phyloP scores from a whole-genome alignment of 2,113 vertebrate species.

The Festucalex cinctus region DNA sequence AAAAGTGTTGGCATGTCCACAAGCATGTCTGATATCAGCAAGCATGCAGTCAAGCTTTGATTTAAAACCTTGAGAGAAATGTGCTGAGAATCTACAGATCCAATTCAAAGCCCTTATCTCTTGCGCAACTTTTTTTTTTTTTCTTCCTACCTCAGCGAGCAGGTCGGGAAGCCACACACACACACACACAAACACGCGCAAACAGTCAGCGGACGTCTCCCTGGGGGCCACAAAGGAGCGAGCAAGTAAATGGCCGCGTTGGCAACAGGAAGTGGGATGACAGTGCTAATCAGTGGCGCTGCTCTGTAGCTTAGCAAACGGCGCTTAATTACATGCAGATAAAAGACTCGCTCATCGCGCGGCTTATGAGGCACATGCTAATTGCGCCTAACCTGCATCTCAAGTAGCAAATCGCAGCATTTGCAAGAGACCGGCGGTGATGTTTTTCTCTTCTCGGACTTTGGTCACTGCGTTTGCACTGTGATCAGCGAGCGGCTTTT shows the following conservation, averaged over 20 bases:
- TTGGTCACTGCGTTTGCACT: constrained; percentile 5
- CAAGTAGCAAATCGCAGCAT: constrained; percentile 46
- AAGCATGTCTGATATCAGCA: constrained; percentile 2
- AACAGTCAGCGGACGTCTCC: neutral
- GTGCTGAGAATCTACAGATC: constrained; percentile 5
- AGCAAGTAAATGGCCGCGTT: constrained; percentile 10
- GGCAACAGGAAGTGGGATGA: constrained; percentile 37
- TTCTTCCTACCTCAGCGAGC: constrained; percentile 7
- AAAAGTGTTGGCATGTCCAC: neutral
- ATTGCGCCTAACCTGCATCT: constrained; percentile 60
- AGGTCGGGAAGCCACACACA: neutral
- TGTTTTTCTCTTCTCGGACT: constrained; percentile 1
- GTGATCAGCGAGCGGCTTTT: neutral
- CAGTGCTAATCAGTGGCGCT: constrained; percentile 59
- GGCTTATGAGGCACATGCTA: constrained; percentile 72
- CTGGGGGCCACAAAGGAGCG: constrained; percentile 8
- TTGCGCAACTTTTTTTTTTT: constrained; percentile 5
- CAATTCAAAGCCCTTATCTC: constrained; percentile 9
- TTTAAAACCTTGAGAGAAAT: constrained; percentile 13
- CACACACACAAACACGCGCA: neutral
- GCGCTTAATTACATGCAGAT: constrained; percentile 75
- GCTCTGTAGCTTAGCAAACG: constrained; percentile 71
- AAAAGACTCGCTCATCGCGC: constrained; percentile 72
- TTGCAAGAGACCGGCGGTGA: constrained; percentile 15
- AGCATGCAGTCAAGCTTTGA: constrained; percentile 19